Evolutionary conservation across 2,113 vertebrate genomes (phyloP), one percentile per base, ranked within the genome.

Genomic region (Notothenia coriiceps): DNA sequence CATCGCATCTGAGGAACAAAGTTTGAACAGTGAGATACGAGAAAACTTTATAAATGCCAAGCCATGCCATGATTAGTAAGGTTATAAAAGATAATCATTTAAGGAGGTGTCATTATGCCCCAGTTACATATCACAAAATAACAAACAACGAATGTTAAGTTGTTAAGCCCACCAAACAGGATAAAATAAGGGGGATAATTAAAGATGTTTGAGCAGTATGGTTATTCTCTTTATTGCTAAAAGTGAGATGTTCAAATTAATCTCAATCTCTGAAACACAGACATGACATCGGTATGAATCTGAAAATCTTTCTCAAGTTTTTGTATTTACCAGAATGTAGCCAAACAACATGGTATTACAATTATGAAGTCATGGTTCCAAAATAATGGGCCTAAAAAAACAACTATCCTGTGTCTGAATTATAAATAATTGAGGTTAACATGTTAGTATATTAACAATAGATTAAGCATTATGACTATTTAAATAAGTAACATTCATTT

Each of bases 1-100:
- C 25, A 15, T 69, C 43, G 76, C 18, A 82, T 79, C 84, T 79
- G 63, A 47, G 63, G 60, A 81, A 35, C 60, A 73, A 62, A 85
- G 67, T 46, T 77, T 71, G 33, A 61, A 2, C 3, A 46, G n/a
- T 82, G 14, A 82, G 74, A 61, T 62, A 29, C 35, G 15, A 68
- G 65, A 59, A 40, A 33, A 52, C 15, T 25, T 2, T 29, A 33
- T 2, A 9, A 60, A 70, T 13, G 35, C 8, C 17, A 43, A 51
- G 10, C 22, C 0, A 33, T 15, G 11, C 2, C 12, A 29, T 56
- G 5, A 55, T 49, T 62, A 10, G 33, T 40, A 40, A 57, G 6
- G 13, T 17, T 7, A 17, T 29, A 29, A 18, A 68, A 46, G 2
- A 52, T 61, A 1, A 43, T 10, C 4, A 35, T n/a, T n/a, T 7